phyloP scores from a whole-genome alignment of 2,888 invertebrate genomes.

The Rhimphoctona megacephalus region DNA sequence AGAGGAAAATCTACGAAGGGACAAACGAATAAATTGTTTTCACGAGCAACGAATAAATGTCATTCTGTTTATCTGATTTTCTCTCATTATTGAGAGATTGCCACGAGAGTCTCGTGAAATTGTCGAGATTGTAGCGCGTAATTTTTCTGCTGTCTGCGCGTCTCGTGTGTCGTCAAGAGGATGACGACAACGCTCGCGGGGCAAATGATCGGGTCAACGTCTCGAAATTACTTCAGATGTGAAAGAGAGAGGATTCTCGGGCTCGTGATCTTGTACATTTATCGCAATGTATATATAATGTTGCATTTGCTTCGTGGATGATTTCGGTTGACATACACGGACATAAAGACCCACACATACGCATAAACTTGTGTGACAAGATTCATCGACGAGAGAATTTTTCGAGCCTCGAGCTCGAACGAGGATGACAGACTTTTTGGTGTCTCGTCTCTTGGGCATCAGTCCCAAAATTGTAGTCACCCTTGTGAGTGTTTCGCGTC shows the following conservation, averaged over 20 bases:
- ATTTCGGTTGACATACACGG: conserved; percentile 10
- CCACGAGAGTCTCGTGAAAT: conserved; percentile 19
- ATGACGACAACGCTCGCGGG: conserved; percentile 48
- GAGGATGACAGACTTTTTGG: conserved; percentile 36
- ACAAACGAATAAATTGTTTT: background rate
- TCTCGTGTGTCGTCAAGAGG: conserved; percentile 16
- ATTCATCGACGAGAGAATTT: conserved; percentile 51
- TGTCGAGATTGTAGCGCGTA: conserved; percentile 22
- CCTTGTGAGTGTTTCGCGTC: conserved; percentile 52
- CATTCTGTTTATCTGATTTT: conserved; percentile 1
- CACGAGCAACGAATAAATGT: background rate
- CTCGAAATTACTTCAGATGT: conserved; percentile 53
- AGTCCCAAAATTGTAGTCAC: conserved; percentile 41
- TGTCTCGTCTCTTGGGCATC: conserved; percentile 35
- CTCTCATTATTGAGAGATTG: conserved; percentile 36
- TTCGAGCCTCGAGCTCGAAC: background rate
- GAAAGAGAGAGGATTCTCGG: conserved; percentile 27
- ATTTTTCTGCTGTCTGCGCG: conserved; percentile 30
- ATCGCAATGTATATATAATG: conserved; percentile 30
- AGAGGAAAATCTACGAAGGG: background rate
- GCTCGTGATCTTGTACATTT: conserved; percentile 11
- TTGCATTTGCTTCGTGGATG: conserved; percentile 17
- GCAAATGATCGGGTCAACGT: conserved; percentile 67
- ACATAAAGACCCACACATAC: background rate
- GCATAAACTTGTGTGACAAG: conserved; percentile 28